These are phyloP conservation scores for Lepidocyrtinus sp. DNA, from an alignment of 2,888 invertebrate genomes.

Conservation along the genomic window DNA sequence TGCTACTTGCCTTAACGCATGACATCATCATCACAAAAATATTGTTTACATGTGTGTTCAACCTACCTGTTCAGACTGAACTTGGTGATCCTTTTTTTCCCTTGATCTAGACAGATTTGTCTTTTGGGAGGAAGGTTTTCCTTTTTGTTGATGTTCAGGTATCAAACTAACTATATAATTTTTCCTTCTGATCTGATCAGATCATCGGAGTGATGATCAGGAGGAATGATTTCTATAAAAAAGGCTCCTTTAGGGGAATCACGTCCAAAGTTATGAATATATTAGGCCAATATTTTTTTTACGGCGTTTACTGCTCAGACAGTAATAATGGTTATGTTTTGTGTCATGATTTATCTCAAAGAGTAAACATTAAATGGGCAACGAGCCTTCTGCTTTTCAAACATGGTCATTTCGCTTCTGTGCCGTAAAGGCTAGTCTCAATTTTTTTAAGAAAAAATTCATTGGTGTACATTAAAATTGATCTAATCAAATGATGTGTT, in stretches of 20 bases:
- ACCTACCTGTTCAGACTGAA: neutral
- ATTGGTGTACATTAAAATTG: no score
- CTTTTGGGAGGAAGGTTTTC: conserved; percentile 3
- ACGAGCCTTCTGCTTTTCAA: no score
- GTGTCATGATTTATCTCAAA: conserved; percentile 48
- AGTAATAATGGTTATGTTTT: conserved; percentile 40
- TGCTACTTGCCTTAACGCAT: conserved; percentile 33
- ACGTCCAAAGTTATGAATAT: conserved; percentile 26
- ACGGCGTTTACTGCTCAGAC: no score
- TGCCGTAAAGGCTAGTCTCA: no score
- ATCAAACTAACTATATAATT: conserved; percentile 3
- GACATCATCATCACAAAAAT: conserved; percentile 30
- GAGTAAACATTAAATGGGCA: conserved; percentile 36
- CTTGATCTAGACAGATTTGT: neutral
- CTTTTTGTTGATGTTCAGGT: conserved; percentile 4
- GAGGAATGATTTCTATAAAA: conserved; percentile 34
- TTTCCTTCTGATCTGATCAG: neutral
- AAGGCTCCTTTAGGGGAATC: conserved; percentile 36
- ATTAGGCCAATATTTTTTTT: neutral
- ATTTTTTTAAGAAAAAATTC: no score
- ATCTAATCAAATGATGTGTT: no score
- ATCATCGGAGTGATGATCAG: conserved; percentile 3
- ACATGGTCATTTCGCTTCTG: neutral
- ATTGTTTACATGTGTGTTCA: neutral
- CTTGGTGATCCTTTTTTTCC: neutral